Base-by-base conservation (phyloP, 2,113 vertebrate genomes). In the Toxotes chatareus region DNA sequence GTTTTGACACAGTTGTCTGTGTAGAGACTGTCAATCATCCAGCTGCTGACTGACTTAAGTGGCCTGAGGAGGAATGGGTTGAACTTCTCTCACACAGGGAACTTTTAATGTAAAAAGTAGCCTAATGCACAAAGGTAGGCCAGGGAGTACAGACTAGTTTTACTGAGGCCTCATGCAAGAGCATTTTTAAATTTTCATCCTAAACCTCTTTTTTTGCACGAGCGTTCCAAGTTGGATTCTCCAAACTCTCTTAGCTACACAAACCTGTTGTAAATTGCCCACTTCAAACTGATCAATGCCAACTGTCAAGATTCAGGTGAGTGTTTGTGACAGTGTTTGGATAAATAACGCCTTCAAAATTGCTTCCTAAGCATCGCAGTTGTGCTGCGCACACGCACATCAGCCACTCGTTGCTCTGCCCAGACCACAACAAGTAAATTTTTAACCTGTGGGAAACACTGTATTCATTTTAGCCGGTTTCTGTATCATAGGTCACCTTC, bases 121-220 rank as follows among this genome's bases (percentile, higher is more conserved):
- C 71, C 16, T 80, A 27, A 55, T 21, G n/a, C 21, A 78, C 62
- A 79, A 38, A 74, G 32, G 21, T 73, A 44, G 59, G 70, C 53
- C 49, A 74, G 31, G 32, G 75, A 86, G 75, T 61, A 47, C 38
- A 65, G 40, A 16, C 38, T 67, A 38, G 38, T 55, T 71, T 73
- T 62, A 72, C 51, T 60, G 0, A 2, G 67, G 47, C 75, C 82
- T 82, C 56, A 38, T 79, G 1, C 81, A 82, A 73, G 73, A 88
- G 71, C 13, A 47, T 34, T 40, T 70, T 17, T 0, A 0, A 7
- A 14, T 68, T 55, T 0, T 61, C 7, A 46, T 23, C 16, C 12
- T 27, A 11, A 44, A 34, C 3, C 1, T 6, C 2, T 67, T 61
- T 27, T 27, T 62, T 70, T 4, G 1, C 31, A 38, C 5, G 0